Percentiles rank a stretch among this genome's conserved stretches.
phyloP scores from a whole-genome alignment of 2,113 vertebrate species.

The Blennius ocellaris region DNA sequence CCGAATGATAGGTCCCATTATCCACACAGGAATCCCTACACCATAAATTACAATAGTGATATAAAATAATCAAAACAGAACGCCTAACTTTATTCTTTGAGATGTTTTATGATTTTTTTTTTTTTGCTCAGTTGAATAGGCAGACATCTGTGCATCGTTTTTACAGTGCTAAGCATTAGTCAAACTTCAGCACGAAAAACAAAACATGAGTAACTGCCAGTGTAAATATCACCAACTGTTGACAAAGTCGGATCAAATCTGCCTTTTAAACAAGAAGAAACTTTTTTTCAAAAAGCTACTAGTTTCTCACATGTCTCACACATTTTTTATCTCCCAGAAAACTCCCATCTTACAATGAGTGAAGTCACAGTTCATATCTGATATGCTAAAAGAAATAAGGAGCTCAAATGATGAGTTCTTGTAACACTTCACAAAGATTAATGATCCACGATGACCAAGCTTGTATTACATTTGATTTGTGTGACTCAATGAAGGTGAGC shows the following conservation, averaged over 20 bases:
- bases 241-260: conserved; percentile 44
- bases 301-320: neutral
- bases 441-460: no score
- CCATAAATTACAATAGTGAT: no score
- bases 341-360: neutral
- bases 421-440: no score
- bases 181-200: conserved; percentile 4
- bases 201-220: conserved; percentile 29
- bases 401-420: no score
- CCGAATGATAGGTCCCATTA: neutral
- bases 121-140: neutral
- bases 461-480: no score
- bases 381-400: no score
- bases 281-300: conserved; percentile 6
- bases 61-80: neutral
- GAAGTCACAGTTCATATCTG: neutral
- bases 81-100: neutral
- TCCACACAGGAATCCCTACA: neutral
- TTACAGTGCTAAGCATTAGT: conserved; percentile 13
- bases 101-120: neutral
- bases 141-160: neutral
- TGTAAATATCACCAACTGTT: conserved; percentile 54
- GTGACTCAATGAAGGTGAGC: no score
- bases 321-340: neutral
- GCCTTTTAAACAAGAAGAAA: conserved; percentile 9